phyloP scores from a whole-genome alignment of 1,140 invertebrate species.

The Listronotus bonariensis region DNA sequence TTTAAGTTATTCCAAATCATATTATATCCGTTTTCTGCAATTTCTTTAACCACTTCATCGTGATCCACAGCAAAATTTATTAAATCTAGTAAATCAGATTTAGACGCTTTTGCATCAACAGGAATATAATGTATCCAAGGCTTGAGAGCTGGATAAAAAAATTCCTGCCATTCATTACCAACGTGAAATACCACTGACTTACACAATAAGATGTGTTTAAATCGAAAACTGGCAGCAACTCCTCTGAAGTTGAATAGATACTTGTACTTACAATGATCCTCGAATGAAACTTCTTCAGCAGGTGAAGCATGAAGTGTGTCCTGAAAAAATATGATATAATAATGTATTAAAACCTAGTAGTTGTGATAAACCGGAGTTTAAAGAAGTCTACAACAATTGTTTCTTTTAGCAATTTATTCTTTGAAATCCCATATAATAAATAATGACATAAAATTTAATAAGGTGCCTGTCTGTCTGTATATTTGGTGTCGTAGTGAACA shows the following conservation, averaged over 20 bases:
- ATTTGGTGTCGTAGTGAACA: too few species aligned
- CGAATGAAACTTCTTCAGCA: slow-evolving; percentile 85
- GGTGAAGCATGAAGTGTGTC: slow-evolving; percentile 85
- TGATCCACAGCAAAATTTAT: slow-evolving; percentile 79
- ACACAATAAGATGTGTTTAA: slow-evolving; percentile 95
- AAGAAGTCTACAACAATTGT: too few species aligned
- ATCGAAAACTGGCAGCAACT: slow-evolving; percentile 95
- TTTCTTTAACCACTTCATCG: slow-evolving; percentile 75
- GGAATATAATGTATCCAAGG: slow-evolving; percentile 98
- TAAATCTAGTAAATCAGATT: slow-evolving; percentile 71
- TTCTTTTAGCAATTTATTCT: too few species aligned
- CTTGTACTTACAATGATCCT: slow-evolving; percentile 92
- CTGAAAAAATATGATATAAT: slow-evolving; percentile 57
- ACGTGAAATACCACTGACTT: slow-evolving; percentile 95
- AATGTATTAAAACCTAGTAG: too few species aligned
- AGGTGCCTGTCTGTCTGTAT: too few species aligned
- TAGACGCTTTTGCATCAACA: slow-evolving; percentile 70
- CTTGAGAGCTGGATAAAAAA: slow-evolving; percentile 90
- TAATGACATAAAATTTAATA: too few species aligned
- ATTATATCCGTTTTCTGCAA: slow-evolving; percentile 80
- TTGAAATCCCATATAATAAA: too few species aligned
- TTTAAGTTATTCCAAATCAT: slow-evolving; percentile 85
- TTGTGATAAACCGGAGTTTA: too few species aligned
- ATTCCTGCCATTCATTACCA: slow-evolving; percentile 93
- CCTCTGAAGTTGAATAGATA: slow-evolving; percentile 97